Conservation (phyloP, 2,797 vertebrate genomes). For the Gobio occitaniae region DNA sequence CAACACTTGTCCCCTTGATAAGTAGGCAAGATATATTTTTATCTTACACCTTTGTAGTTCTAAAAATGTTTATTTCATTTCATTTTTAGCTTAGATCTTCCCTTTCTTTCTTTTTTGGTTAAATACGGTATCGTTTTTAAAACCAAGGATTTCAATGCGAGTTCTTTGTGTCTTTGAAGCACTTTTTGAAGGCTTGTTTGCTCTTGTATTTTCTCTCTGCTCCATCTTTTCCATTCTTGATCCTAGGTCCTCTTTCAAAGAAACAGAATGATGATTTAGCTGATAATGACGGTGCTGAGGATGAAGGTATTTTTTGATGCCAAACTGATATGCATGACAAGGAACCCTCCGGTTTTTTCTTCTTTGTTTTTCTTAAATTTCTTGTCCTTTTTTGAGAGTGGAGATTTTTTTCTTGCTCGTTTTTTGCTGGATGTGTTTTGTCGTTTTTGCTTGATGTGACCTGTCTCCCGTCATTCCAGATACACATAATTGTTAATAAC, state of each 20-base stretch:
- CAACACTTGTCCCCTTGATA: slow-evolving; percentile 41
- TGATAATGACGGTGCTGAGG: slow-evolving; percentile 99
- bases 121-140: slow-evolving; percentile 64
- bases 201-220: slow-evolving; percentile 93
- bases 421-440: slow-evolving; percentile 98
- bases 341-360: slow-evolving; percentile 88
- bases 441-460: slow-evolving; percentile 97
- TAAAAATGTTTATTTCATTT: slow-evolving; percentile 46
- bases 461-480: slow-evolving; percentile 78
- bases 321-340: slow-evolving; percentile 99
- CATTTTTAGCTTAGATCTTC: slow-evolving; percentile 50
- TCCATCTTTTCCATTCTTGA: slow-evolving; percentile 98
- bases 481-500: slow-evolving; percentile 75
- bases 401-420: slow-evolving; percentile 93
- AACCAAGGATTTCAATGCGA: slow-evolving; percentile 60
- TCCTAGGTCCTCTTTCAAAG: slow-evolving; percentile 99
- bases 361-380: slow-evolving; percentile 97
- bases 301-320: slow-evolving; percentile 98
- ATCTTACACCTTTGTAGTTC: slow-evolving; percentile 18
- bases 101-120: slow-evolving; percentile 52
- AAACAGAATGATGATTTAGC: slow-evolving; percentile 99
- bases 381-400: slow-evolving; percentile 95
- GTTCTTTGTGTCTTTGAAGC: slow-evolving; percentile 82
- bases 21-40: slow-evolving; percentile 65
- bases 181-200: slow-evolving; percentile 89